Conservation (phyloP, 2,797 vertebrate genomes). For the Echiichthys vipera region DNA sequence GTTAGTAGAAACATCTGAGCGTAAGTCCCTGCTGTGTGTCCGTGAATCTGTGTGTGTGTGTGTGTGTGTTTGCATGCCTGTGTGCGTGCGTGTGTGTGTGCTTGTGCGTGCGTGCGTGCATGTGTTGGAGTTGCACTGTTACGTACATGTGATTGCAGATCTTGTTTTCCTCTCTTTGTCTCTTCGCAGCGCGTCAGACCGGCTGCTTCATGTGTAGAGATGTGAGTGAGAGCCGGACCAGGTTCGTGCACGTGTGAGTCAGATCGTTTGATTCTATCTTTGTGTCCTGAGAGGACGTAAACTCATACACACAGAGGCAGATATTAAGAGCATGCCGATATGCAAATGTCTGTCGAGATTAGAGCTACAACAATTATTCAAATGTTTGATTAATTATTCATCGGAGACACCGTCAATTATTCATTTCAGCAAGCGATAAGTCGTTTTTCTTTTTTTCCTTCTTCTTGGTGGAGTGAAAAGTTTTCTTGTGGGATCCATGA, state of each 20-base stretch:
- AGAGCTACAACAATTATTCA: constrained; percentile 98
- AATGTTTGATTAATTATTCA: constrained; percentile 97
- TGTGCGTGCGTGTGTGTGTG: not conserved
- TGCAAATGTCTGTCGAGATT: constrained; percentile 97
- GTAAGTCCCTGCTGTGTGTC: not conserved
- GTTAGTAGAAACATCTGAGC: not conserved
- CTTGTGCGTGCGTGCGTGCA: not conserved
- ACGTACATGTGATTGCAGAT: constrained; percentile 27
- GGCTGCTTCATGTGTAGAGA: constrained; percentile 9
- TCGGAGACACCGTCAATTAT: constrained; percentile 94
- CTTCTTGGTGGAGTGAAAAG: constrained; percentile 73
- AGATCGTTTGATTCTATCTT: constrained; percentile 76
- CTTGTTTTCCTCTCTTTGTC: constrained; percentile 15
- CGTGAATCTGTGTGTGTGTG: not conserved
- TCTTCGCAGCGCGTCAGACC: not conserved
- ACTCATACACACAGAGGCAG: constrained; percentile 88
- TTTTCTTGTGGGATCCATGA: constrained; percentile 80
- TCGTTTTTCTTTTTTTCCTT: constrained; percentile 78
- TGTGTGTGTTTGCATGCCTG: too few relatives aligned
- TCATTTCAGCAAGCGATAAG: constrained; percentile 91
- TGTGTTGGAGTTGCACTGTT: not conserved
- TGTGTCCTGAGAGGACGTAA: constrained; percentile 90
- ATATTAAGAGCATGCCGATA: constrained; percentile 90
- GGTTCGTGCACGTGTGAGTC: constrained; percentile 55
- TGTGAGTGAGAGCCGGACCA: constrained; percentile 46